phyloP scores from a whole-genome alignment of 2,888 invertebrate species.

The Dione juno region DNA sequence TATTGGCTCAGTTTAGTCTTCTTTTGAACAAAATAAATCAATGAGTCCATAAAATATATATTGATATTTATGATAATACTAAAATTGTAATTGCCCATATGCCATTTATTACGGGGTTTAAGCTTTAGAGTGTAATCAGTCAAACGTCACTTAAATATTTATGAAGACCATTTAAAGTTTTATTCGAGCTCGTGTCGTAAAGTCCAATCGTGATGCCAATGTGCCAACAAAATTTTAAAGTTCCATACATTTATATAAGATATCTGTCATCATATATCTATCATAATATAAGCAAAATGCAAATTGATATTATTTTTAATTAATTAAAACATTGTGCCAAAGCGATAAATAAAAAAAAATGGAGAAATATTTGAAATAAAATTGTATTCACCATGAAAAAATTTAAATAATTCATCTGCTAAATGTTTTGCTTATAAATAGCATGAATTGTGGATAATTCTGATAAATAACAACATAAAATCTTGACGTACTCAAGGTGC shows the following conservation, averaged over 20 bases:
- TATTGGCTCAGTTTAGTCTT: neutral
- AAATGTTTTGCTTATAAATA: constrained; percentile 1
- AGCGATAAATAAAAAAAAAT: neutral
- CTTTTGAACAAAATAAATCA: neutral
- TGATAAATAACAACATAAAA: constrained; percentile 17
- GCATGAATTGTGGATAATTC: constrained; percentile 1
- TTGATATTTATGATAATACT: neutral
- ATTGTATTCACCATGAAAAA: neutral
- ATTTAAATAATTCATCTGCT: constrained; percentile 2
- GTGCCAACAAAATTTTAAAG: constrained; percentile 12
- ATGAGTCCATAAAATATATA: constrained; percentile 15
- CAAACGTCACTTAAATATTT: constrained; percentile 38
- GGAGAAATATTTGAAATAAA: neutral
- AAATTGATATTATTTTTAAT: neutral
- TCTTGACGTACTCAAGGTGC: neutral
- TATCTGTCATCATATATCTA: constrained; percentile 1
- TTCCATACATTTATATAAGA: neutral
- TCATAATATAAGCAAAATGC: constrained; percentile 7
- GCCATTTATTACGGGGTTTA: constrained; percentile 25
- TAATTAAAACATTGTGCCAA: neutral
- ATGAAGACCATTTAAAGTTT: constrained; percentile 34
- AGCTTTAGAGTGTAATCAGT: constrained; percentile 29
- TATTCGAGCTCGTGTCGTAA: constrained; percentile 30
- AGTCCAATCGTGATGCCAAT: constrained; percentile 5
- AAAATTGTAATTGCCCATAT: constrained; percentile 24